Evolutionary conservation across 1,140 invertebrate species (phyloP), one percentile per base, ranked within the genome.

Genomic region (Acromyrmex heyeri): DNA sequence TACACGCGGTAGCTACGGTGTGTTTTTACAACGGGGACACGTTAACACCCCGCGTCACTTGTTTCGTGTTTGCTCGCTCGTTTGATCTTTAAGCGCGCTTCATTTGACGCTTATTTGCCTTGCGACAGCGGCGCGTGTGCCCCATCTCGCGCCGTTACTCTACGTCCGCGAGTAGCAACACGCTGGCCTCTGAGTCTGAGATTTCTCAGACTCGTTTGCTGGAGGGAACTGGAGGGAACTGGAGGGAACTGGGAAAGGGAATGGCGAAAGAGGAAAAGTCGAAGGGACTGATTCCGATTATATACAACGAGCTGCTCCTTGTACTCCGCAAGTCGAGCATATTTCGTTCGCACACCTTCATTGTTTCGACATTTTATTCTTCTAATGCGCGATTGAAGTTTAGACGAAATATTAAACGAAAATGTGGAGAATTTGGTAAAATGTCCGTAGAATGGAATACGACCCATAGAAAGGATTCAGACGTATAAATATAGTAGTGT

Each of bases 21-120:
- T 95, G 94, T 95, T 95, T 95, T 95, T 95, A 94, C 93, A 95
- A 89, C 91, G 89, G 92, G 93, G 92, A 92, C 91, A 88, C 91
- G 91, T 91, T 91, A 91, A 93, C 91, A 90, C 91, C 92, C 91
- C 92, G 79, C 69, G 92, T 94, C 94, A 93, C 94, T 95, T 94
- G 94, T 93, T 93, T 93, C 93, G 87, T 94, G 94, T 95, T 95
- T 95, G 92, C 93, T 92, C 91, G 91, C 93, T 94, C 93, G 94
- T 95, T 94, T 95, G 94, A 94, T 94, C 94, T 94, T 93, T 91
- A 88, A 91, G 88, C 93, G 92, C 92, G 92, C 93, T 93, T 94
- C 94, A 94, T 94, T 94, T 93, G 93, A 94, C 93, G 93, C 91
- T 92, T 94, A 94, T 94, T 94, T 93, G 92, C 92, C 91, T 90